Percentiles rank a stretch among this genome's conserved stretches.
These are phyloP conservation scores for Deladenus siricidicola DNA, from an alignment of 2,888 invertebrate species.

Conservation along the genomic window DNA sequence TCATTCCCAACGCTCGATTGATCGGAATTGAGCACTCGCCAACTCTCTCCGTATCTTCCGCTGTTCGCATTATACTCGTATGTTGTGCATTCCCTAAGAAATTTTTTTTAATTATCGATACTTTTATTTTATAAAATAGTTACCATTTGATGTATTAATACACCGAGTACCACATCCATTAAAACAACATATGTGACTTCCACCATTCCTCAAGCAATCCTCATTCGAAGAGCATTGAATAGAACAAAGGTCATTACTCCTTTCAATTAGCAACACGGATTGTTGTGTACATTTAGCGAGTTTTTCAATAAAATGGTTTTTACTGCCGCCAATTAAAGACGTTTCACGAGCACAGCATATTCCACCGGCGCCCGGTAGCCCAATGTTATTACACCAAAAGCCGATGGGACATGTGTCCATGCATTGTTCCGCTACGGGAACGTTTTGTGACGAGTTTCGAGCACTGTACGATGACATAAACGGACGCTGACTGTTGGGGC, in stretches of 20 bases:
- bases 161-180: slow-evolving; percentile 9
- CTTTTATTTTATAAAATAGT: background rate
- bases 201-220: background rate
- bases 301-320: background rate
- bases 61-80: too few species aligned
- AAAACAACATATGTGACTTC: slow-evolving; percentile 22
- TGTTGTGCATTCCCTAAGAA: too few species aligned
- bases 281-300: background rate
- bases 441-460: background rate
- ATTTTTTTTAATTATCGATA: background rate
- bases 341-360: slow-evolving; percentile 34
- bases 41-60: background rate
- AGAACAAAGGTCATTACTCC: background rate
- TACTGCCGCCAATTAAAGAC: background rate
- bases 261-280: background rate
- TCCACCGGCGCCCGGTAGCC: slow-evolving; percentile 35
- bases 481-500: slow-evolving; percentile 24
- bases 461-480: background rate
- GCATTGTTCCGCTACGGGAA: slow-evolving; percentile 33
- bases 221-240: background rate
- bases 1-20: background rate
- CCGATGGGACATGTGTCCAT: slow-evolving; percentile 31
- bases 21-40: background rate
- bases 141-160: background rate
- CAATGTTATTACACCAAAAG: slow-evolving; percentile 41